Percentiles rank a stretch among this genome's conserved stretches.
phyloP scores from a whole-genome alignment of 2,797 vertebrate species.

The Epinephelus awoara region DNA sequence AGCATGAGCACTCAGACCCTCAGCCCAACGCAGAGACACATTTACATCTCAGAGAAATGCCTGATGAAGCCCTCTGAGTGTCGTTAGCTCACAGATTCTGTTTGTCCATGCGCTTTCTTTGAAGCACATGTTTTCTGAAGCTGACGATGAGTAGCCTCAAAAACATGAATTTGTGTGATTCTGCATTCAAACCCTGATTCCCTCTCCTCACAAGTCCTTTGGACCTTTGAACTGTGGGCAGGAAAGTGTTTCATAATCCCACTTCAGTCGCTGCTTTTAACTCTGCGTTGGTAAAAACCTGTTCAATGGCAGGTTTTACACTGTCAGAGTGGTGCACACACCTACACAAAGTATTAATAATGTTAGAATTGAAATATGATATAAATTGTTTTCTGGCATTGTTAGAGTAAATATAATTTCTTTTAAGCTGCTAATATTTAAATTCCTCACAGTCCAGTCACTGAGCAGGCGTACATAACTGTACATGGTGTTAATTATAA shows the following conservation, averaged over 20 bases:
- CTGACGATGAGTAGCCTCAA: constrained; percentile 56
- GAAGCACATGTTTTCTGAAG: constrained; percentile 40
- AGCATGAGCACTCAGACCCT: constrained; percentile 45
- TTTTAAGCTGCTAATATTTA: constrained; percentile 13
- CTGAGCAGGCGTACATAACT: neutral
- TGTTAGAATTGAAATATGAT: constrained; percentile 2
- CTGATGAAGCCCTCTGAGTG: constrained; percentile 70
- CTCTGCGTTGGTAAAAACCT: neutral
- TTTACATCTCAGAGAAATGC: constrained; percentile 18
- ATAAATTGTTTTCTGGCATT: neutral
- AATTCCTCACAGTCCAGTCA: neutral
- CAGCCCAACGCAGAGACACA: constrained; percentile 32
- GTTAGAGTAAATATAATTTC: neutral
- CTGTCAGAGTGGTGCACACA: neutral
- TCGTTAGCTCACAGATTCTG: constrained; percentile 1
- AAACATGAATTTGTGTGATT: constrained; percentile 35
- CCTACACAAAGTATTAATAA: neutral
- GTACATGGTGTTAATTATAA: constrained; percentile 6
- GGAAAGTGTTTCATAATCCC: constrained; percentile 9
- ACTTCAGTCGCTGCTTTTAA: neutral
- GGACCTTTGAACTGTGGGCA: constrained; percentile 30
- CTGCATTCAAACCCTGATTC: neutral
- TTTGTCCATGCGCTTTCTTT: neutral
- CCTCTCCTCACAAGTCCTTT: constrained; percentile 4
- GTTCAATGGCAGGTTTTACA: neutral